A percentile compares a stretch with the other conserved stretches of the same genome.
Evolutionary conservation across 2,113 vertebrate species (phyloP).

Genomic region (Aegotheles bennettii): DNA sequence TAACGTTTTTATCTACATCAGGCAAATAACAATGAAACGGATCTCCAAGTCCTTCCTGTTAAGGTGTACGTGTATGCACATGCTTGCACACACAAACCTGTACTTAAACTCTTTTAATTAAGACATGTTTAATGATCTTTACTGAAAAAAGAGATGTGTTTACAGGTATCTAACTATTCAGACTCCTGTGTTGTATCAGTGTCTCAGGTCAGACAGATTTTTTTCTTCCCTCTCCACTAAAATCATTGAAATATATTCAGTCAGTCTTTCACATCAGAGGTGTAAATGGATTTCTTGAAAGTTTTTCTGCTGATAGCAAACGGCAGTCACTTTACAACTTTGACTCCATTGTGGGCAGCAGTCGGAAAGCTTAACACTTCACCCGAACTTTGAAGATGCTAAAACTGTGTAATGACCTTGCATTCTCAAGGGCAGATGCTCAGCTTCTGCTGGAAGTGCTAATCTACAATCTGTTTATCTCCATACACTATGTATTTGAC

Average conservation of each 20-base stretch:
- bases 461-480: conserved; percentile 45
- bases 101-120: neutral
- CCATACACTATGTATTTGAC: neutral
- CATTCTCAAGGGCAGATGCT: conserved; percentile 52
- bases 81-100: neutral
- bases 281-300: conserved; percentile 79
- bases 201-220: conserved; percentile 35
- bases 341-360: conserved; percentile 62
- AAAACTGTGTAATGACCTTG: conserved; percentile 69
- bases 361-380: conserved; percentile 47
- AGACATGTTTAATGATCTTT: neutral
- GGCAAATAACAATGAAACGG: neutral
- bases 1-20: neutral
- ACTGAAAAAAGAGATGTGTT: conserved; percentile 63
- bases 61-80: neutral
- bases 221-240: conserved; percentile 40
- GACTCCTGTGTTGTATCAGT: neutral
- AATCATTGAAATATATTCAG: conserved; percentile 70
- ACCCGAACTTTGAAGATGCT: conserved; percentile 57
- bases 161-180: conserved; percentile 47
- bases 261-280: conserved; percentile 72
- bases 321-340: conserved; percentile 67
- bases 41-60: neutral
- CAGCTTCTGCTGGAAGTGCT: conserved; percentile 50
- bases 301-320: conserved; percentile 65